A percentile compares a stretch with the other conserved stretches of the same genome.
Evolutionary conservation across 2,113 vertebrate species (phyloP).

Genomic region (Ictalurus furcatus): DNA sequence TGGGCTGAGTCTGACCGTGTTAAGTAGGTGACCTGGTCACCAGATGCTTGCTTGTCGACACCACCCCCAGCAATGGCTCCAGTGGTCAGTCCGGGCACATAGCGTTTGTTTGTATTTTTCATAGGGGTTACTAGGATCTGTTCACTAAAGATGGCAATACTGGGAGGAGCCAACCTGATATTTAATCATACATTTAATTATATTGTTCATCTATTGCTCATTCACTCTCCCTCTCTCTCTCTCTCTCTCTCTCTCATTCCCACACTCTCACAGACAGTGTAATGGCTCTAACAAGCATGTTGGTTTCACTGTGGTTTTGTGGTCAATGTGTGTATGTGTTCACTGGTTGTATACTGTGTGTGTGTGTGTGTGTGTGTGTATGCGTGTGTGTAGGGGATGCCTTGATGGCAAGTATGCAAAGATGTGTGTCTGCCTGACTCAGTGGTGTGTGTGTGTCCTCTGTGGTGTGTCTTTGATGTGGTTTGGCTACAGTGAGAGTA

Average conservation of each 20-base stretch:
- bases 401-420: slow-evolving; percentile 9
- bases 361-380: neutral
- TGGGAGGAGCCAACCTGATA: neutral
- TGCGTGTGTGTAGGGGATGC: neutral
- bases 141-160: neutral
- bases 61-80: neutral
- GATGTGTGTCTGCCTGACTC: slow-evolving; percentile 45
- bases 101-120: neutral
- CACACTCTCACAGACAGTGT: slow-evolving; percentile 42
- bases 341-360: slow-evolving; percentile 3
- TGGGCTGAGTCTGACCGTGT: neutral
- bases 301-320: slow-evolving; percentile 50
- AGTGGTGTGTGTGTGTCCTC: slow-evolving; percentile 44
- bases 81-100: neutral
- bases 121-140: neutral
- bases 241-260: slow-evolving; percentile 37
- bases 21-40: neutral
- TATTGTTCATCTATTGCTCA: neutral
- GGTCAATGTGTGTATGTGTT: slow-evolving; percentile 35
- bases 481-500: slow-evolving; percentile 43
- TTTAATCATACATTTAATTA: neutral
- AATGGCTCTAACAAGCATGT: slow-evolving; percentile 47
- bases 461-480: slow-evolving; percentile 55
- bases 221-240: slow-evolving; percentile 23
- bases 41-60: neutral